These are phyloP conservation scores for Tetramorium parvispinum DNA, from an alignment of 1,140 invertebrate species.

Conservation along the genomic window DNA sequence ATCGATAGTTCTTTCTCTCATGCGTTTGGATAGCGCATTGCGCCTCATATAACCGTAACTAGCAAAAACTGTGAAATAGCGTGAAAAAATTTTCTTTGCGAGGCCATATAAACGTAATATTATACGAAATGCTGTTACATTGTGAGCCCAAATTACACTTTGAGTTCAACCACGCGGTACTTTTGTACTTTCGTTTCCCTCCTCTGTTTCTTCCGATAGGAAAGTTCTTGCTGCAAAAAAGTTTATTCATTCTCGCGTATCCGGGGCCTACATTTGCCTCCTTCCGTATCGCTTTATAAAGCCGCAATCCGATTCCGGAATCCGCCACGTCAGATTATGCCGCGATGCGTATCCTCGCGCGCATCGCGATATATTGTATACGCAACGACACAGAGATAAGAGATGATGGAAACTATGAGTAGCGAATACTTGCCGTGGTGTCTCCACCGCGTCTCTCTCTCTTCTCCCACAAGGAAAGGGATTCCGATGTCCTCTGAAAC, in stretches of 20 bases:
- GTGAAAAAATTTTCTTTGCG: conserved; percentile 3
- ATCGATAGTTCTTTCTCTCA: neutral
- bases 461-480: neutral
- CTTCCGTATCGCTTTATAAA: conserved; percentile 32
- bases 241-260: conserved; percentile 48
- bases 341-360: neutral
- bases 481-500: conserved; percentile 12
- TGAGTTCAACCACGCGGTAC: neutral
- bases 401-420: neutral
- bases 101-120: conserved; percentile 1
- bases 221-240: conserved; percentile 39
- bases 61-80: neutral
- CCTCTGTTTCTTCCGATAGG: neutral
- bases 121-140: conserved; percentile 18
- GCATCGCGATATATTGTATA: neutral
- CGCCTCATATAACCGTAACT: neutral
- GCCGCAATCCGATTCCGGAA: conserved; percentile 42
- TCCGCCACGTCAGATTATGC: conserved; percentile 23
- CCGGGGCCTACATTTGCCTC: conserved; percentile 1
- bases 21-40: neutral
- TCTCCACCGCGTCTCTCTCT: neutral
- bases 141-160: conserved; percentile 21
- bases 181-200: neutral
- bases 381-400: neutral
- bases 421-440: neutral